Conservation (phyloP, 2,113 vertebrate species). For the Corvus cornix region DNA sequence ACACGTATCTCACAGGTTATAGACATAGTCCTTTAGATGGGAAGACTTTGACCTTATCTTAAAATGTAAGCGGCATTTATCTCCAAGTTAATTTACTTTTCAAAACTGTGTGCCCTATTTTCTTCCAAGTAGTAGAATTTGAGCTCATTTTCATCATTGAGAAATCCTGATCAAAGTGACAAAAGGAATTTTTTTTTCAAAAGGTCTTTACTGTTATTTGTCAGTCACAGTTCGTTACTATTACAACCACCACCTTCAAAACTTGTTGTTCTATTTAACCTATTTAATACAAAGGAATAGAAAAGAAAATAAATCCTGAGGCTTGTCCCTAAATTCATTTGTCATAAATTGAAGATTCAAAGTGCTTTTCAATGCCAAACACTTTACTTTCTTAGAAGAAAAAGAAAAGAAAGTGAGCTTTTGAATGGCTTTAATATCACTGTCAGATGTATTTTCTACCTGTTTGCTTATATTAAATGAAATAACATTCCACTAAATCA, state of each 20-base stretch:
- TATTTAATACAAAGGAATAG: neutral
- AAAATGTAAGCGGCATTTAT: constrained; percentile 7
- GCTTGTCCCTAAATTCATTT: neutral
- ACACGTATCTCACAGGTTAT: neutral
- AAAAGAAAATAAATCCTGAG: neutral
- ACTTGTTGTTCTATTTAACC: neutral
- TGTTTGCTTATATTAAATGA: constrained; percentile 10
- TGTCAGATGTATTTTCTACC: neutral
- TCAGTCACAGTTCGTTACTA: neutral
- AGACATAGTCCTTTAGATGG: neutral
- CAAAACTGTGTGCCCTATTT: neutral
- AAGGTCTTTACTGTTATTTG: neutral
- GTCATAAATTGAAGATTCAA: neutral
- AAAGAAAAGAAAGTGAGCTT: neutral
- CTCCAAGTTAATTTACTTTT: neutral
- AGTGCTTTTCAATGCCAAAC: neutral
- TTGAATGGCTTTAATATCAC: neutral
- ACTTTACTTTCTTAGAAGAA: neutral
- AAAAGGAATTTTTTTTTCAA: neutral
- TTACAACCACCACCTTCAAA: neutral
- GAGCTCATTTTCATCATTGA: neutral
- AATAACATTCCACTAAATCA: neutral
- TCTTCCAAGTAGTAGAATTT: neutral
- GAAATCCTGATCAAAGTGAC: neutral
- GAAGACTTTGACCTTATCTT: neutral